These are phyloP conservation scores for Drosophila mimetica DNA, from an alignment of 2,888 invertebrate genomes.

Conservation along the genomic window DNA sequence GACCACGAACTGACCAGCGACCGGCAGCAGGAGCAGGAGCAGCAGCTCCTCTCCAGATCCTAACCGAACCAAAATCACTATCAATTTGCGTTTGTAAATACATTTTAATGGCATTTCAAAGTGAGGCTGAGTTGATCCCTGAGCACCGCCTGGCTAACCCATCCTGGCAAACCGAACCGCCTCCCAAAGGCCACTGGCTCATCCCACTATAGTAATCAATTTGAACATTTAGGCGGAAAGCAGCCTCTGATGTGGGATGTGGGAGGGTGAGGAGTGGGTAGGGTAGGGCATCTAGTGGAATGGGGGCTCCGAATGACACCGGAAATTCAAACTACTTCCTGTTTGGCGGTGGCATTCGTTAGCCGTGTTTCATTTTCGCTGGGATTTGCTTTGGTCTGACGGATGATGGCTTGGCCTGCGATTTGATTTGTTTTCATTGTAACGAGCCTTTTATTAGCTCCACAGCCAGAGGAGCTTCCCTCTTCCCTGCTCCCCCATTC, in stretches of 20 bases:
- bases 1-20: background rate
- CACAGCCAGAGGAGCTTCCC: slow-evolving; percentile 15
- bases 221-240: slow-evolving; percentile 64
- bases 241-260: background rate
- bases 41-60: slow-evolving; percentile 10
- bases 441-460: slow-evolving; percentile 77
- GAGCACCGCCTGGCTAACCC: slow-evolving; percentile 6
- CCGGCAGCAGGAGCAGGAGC: slow-evolving; percentile 10
- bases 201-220: slow-evolving; percentile 63
- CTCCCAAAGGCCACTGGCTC: background rate
- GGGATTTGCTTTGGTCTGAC: slow-evolving; percentile 62
- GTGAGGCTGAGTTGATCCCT: slow-evolving; percentile 63
- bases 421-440: slow-evolving; percentile 79
- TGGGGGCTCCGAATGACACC: slow-evolving; percentile 64
- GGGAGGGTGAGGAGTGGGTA: background rate
- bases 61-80: slow-evolving; percentile 70
- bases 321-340: slow-evolving; percentile 81
- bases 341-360: slow-evolving; percentile 67
- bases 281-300: background rate
- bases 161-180: background rate
- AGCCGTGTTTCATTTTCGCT: slow-evolving; percentile 71
- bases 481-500: background rate
- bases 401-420: slow-evolving; percentile 69
- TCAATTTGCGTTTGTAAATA: slow-evolving; percentile 80
- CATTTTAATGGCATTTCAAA: slow-evolving; percentile 81